phyloP scores from a whole-genome alignment of 2,797 vertebrate species.

The Heliangelus exortis region DNA sequence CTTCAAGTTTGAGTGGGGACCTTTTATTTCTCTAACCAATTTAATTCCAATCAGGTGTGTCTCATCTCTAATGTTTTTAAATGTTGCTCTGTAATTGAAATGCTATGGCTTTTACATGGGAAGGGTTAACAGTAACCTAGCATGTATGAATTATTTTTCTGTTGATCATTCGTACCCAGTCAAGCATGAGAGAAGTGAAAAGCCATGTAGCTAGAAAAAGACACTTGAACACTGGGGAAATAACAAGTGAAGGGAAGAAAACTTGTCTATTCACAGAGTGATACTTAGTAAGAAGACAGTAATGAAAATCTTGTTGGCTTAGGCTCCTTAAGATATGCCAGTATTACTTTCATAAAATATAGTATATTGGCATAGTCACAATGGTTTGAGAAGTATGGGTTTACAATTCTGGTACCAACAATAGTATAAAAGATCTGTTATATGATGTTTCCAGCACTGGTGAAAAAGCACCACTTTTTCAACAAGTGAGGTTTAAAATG shows the following conservation, averaged over 20 bases:
- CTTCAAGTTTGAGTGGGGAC: conserved; percentile 65
- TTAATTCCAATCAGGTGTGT: conserved; percentile 60
- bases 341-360: background rate
- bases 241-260: background rate
- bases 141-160: background rate
- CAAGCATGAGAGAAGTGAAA: conserved; percentile 37
- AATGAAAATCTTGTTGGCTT: background rate
- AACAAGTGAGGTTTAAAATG: background rate
- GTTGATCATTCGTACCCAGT: background rate
- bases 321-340: background rate
- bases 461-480: background rate
- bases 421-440: background rate
- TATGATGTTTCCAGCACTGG: background rate
- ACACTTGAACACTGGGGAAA: conserved; percentile 2
- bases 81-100: conserved; percentile 7
- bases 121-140: background rate
- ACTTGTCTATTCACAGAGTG: background rate
- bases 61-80: conserved; percentile 50
- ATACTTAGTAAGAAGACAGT: background rate
- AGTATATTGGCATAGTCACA: background rate
- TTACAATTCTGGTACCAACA: background rate
- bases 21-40: conserved; percentile 67
- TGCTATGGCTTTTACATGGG: background rate
- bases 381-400: background rate
- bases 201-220: background rate